Conservation (phyloP, 2,797 vertebrate genomes). For the Lates japonicus region DNA sequence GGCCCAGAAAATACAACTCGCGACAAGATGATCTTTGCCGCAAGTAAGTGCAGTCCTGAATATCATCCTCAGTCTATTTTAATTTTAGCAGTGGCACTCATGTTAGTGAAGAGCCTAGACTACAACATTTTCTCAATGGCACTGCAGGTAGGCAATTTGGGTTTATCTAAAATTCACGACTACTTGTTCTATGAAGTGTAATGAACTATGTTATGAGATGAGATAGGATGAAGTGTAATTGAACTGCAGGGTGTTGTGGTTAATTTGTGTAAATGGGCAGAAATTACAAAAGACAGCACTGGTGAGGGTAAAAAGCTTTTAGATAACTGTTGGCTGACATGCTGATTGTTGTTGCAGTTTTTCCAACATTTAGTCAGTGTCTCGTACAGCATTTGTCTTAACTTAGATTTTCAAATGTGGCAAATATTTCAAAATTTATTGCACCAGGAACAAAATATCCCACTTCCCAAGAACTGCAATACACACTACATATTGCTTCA, state of each 20-base stretch:
- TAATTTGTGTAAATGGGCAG: neutral
- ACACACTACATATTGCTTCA: neutral
- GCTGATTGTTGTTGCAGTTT: neutral
- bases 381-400: neutral
- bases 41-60: slow-evolving; percentile 88
- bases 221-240: neutral
- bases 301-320: neutral
- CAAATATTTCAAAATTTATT: neutral
- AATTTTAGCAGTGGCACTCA: neutral
- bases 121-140: neutral
- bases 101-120: neutral
- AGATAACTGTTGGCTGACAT: neutral
- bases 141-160: neutral
- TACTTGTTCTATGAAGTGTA: neutral
- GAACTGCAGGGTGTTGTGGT: neutral
- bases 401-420: neutral
- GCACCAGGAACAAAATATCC: neutral
- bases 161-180: neutral
- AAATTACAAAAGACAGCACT: neutral
- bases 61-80: neutral
- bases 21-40: slow-evolving; percentile 99
- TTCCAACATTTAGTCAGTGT: no score
- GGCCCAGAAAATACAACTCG: slow-evolving; percentile 99
- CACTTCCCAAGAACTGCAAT: neutral
- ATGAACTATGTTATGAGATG: neutral